Base-by-base conservation (phyloP, 1,140 invertebrate species). In the Drosophila funebris region DNA sequence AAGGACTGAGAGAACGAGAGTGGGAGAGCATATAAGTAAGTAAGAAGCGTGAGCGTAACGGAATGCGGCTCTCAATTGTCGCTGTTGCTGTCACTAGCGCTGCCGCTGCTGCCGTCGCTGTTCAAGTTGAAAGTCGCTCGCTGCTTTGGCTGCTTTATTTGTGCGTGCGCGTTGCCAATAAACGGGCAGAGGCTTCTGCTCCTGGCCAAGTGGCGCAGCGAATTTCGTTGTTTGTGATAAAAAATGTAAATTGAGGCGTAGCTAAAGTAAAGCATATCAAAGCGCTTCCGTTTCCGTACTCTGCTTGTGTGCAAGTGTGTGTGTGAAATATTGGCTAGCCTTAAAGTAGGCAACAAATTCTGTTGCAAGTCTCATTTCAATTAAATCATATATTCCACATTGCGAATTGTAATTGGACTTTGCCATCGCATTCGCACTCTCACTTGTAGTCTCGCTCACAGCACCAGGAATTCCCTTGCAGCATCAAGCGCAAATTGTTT, bases 121-220 rank as follows among this genome's bases (percentile, higher is more conserved):
- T 31, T 57, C 39, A 61, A 36, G 62, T 36, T 71, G 44, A 61
- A 57, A 56, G 64, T 72, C 50, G 70, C 48, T 60, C 39, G 73
- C 37, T 69, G 60, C 54, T 48, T 31, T 66, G 58, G 46, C 79
- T 71, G 62, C 61, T 73, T 82, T 84, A 84, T 80, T 84, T 85
- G 81, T 84, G 81, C 81, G 81, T 84, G 81, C 81, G 81, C 81
- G 81, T 84, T 84, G 81, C 77, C 77, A 84, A 84, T 84, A 84
- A 84, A 85, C 81, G 81, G 81, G 81, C 80, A 84, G 81, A 69
- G 76, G 80, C 37, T 61, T 57, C 61, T 58, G 78, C 74, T 78
- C 66, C 57, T 73, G 54, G 73, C 70, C 54, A 70, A 69, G 56
- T 68, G 66, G 57, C 75, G 66, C 48, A 74, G 54, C 75, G 60